Percentiles rank a stretch among this genome's conserved stretches.
Evolutionary conservation across 2,888 invertebrate species (phyloP).

Genomic region (Calameuta pallipes): DNA sequence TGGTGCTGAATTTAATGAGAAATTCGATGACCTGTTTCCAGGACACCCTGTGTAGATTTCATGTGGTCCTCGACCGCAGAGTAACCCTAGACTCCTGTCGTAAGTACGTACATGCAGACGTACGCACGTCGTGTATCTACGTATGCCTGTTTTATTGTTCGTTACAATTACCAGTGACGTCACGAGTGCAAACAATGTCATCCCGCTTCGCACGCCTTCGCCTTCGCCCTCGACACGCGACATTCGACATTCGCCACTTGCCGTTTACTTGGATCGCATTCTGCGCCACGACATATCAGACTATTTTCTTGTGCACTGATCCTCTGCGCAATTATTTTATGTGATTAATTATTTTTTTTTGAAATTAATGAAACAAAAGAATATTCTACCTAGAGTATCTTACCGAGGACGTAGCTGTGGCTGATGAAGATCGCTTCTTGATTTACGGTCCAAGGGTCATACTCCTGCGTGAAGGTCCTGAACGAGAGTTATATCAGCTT

Average conservation of each 20-base stretch:
- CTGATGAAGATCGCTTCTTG: background rate
- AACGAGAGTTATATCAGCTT: background rate
- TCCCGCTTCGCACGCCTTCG: slow-evolving; percentile 50
- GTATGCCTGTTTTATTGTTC: slow-evolving; percentile 29
- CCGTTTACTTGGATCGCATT: background rate
- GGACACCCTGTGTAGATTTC: slow-evolving; percentile 5
- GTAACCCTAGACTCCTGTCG: slow-evolving; percentile 39
- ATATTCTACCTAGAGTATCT: background rate
- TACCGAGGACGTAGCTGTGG: background rate
- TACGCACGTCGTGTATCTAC: slow-evolving; percentile 19
- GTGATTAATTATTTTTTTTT: background rate
- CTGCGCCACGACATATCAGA: background rate
- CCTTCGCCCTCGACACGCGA: slow-evolving; percentile 25
- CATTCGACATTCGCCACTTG: slow-evolving; percentile 12
- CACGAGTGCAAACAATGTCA: slow-evolving; percentile 58
- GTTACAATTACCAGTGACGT: slow-evolving; percentile 55
- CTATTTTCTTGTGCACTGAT: background rate
- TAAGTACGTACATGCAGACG: slow-evolving; percentile 24
- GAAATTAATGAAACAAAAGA: too few species aligned
- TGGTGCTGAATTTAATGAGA: background rate
- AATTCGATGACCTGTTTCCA: background rate
- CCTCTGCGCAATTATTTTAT: background rate
- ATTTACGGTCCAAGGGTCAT: background rate
- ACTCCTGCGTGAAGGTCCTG: background rate
- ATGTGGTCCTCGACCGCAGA: slow-evolving; percentile 15